These are phyloP conservation scores for Tragopan temminckii DNA, from an alignment of 2,797 vertebrate genomes.

Conservation along the genomic window DNA sequence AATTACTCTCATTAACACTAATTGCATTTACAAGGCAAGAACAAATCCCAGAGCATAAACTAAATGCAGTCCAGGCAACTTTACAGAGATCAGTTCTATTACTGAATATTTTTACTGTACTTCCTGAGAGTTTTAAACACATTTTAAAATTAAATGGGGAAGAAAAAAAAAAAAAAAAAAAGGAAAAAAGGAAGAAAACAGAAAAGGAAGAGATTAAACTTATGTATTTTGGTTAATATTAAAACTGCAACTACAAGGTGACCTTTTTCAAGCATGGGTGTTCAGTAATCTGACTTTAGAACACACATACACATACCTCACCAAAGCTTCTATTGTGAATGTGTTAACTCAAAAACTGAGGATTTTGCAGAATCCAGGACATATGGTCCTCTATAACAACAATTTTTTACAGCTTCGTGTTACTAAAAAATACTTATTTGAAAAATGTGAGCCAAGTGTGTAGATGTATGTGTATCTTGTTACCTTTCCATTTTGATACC, in stretches of 20 bases:
- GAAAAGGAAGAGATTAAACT: background rate
- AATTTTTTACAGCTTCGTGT: background rate
- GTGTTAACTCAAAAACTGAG: background rate
- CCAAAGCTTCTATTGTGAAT: background rate
- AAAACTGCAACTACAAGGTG: background rate
- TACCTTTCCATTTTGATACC: background rate
- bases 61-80: background rate
- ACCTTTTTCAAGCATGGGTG: background rate
- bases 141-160: background rate
- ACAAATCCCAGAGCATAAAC: background rate
- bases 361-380: background rate
- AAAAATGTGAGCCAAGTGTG: background rate
- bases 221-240: background rate
- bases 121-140: background rate
- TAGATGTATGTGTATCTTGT: background rate
- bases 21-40: background rate
- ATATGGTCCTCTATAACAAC: background rate
- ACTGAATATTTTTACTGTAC: background rate
- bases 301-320: background rate
- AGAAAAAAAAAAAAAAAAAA: accelerated
- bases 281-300: background rate
- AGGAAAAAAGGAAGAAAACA: background rate
- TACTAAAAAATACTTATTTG: background rate
- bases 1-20: background rate
- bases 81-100: background rate